Base-by-base conservation (phyloP, 2,113 vertebrate genomes). In the Henicopernis longicauda region DNA sequence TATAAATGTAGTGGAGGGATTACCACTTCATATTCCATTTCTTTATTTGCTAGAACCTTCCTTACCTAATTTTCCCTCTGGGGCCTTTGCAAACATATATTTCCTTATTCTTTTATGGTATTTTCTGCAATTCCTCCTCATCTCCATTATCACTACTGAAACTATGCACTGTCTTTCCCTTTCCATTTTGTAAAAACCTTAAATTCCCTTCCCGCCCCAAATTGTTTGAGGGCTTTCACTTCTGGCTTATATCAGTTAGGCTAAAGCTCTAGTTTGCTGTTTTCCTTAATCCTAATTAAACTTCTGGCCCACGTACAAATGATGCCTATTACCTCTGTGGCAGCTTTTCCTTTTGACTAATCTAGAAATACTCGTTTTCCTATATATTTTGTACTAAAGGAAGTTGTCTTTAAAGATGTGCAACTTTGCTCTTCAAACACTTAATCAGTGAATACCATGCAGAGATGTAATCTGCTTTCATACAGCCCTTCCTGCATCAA, bases 251-350 rank as follows among this genome's bases (percentile, higher is more conserved):
- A 77, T 95, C 69, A 81, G 66, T 82, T 66, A 70, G 36, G 42
- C 58, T 91, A 50, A 72, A 89, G 34, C 18, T 77, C 29, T 45
- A n/a, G 17, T 59, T 69, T 95, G 89, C 78, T 82, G 34, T 32
- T 89, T 91, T 92, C 65, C 36, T 82, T 94, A 87, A 85, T 67
- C 66, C 57, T 95, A 87, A 89, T 94, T 86, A 89, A 94, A 87
- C 54, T 89, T 79, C 66, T 94, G 83, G 49, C 66, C 66, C 31
- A 66, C 32, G 50, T 31, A 73, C 32, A 84, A 94, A 95, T 54
- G 15, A 69, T 80, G 34, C 14, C 44, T 91, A 67, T 76, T 94
- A 84, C 70, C 63, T 94, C 66, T 27, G 54, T 42, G 84, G 65
- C 36, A 79, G 78, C 27, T 79, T 84, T 73, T 86, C 47, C 76